phyloP scores from a whole-genome alignment of 2,113 vertebrate species.

The Strigops habroptila region DNA sequence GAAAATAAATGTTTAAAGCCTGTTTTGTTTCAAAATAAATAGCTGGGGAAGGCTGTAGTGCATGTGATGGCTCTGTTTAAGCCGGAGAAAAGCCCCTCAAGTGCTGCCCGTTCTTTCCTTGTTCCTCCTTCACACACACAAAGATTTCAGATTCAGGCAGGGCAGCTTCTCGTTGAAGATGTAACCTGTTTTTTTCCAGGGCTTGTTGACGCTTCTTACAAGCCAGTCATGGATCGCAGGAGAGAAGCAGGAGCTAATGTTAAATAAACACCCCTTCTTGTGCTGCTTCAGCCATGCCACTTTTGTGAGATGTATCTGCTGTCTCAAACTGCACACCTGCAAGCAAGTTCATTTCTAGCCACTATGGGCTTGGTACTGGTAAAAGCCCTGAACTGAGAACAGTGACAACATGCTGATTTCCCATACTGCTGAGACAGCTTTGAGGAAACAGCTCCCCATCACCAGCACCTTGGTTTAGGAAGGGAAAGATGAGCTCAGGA shows the following conservation, averaged over 20 bases:
- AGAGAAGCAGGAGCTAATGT: background rate
- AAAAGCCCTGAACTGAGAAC: background rate
- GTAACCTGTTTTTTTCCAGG: background rate
- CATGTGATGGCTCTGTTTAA: background rate
- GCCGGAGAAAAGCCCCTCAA: background rate
- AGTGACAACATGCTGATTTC: background rate
- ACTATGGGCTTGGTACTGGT: background rate
- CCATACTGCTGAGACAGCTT: background rate
- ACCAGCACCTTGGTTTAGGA: background rate
- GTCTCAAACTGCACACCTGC: background rate
- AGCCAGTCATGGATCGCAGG: background rate
- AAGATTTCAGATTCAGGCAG: background rate
- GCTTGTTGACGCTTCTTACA: background rate
- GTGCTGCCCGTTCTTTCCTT: background rate
- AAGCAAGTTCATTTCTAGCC: background rate
- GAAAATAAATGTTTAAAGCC: background rate
- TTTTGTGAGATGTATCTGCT: background rate
- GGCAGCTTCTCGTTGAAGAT: background rate
- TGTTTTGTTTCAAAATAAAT: background rate
- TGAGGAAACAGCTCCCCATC: background rate
- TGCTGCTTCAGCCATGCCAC: background rate
- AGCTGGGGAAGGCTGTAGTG: background rate
- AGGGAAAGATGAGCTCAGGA: background rate
- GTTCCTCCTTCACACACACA: background rate
- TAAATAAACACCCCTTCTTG: background rate